These are phyloP conservation scores for Blennius ocellaris DNA, from an alignment of 2,113 vertebrate genomes.

Conservation along the genomic window DNA sequence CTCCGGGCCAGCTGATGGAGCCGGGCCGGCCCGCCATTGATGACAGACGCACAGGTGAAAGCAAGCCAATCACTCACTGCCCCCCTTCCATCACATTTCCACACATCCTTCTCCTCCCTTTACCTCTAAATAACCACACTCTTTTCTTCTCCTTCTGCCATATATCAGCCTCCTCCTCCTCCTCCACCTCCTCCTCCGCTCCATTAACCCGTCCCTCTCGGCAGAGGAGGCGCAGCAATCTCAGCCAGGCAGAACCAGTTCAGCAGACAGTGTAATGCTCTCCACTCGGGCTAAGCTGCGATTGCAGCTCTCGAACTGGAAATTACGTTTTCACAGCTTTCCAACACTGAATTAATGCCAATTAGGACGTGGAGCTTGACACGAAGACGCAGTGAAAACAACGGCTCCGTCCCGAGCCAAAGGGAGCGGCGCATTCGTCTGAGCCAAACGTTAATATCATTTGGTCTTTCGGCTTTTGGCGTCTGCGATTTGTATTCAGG, in stretches of 20 bases:
- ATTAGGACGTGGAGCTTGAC: conserved; percentile 46
- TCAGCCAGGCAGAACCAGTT: conserved; percentile 61
- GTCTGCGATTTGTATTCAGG: conserved; percentile 52
- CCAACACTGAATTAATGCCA: conserved; percentile 69
- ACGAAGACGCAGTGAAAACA: conserved; percentile 49
- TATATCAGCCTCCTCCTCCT: conserved; percentile 19
- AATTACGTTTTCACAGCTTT: conserved; percentile 75
- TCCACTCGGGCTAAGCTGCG: conserved; percentile 61
- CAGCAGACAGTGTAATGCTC: conserved; percentile 56
- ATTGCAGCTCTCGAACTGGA: conserved; percentile 67
- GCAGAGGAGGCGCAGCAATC: conserved; percentile 49
- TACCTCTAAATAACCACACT: conserved; percentile 48
- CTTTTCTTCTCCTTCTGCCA: conserved; percentile 29
- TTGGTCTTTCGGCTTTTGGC: conserved; percentile 40
- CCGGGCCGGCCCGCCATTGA: conserved; percentile 32
- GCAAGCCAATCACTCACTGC: conserved; percentile 55
- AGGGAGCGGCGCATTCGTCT: conserved; percentile 23
- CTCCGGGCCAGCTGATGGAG: conserved; percentile 32
- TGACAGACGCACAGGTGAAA: conserved; percentile 60
- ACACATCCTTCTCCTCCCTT: conserved; percentile 9
- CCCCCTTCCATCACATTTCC: conserved; percentile 18
- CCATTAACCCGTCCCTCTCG: conserved; percentile 53
- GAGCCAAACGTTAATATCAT: conserved; percentile 43
- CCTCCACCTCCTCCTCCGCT: conserved; percentile 37
- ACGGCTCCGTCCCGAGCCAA: conserved; percentile 38